These are phyloP conservation scores for Epirrhoe alternata DNA, from an alignment of 2,888 invertebrate genomes.

Conservation along the genomic window DNA sequence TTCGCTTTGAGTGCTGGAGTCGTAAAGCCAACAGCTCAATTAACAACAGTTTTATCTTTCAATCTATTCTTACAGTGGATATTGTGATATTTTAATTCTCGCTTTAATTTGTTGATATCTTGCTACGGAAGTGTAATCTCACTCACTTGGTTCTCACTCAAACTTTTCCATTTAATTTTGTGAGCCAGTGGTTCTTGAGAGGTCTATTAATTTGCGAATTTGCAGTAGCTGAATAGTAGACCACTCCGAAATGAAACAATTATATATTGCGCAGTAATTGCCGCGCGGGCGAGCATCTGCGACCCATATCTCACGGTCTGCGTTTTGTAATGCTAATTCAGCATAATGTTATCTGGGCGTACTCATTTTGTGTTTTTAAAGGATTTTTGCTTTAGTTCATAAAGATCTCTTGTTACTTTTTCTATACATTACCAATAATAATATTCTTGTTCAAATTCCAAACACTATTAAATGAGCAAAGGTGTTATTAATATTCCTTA, in stretches of 20 bases:
- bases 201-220: constrained; percentile 32
- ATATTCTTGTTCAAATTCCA: no score
- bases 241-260: constrained; percentile 72
- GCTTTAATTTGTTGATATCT: constrained; percentile 12
- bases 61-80: constrained; percentile 17
- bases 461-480: not conserved
- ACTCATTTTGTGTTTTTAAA: not conserved
- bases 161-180: constrained; percentile 10
- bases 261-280: constrained; percentile 79
- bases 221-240: constrained; percentile 32
- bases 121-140: constrained; percentile 13
- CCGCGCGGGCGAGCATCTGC: constrained; percentile 71
- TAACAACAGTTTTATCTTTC: constrained; percentile 29
- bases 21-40: constrained; percentile 36
- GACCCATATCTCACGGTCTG: constrained; percentile 82
- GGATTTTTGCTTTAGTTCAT: constrained; percentile 16
- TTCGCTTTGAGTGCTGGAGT: constrained; percentile 33
- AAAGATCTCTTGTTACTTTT: not conserved
- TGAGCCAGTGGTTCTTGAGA: constrained; percentile 19
- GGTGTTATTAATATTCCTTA: not conserved
- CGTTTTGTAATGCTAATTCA: constrained; percentile 76
- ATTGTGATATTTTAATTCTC: constrained; percentile 12
- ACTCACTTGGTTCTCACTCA: constrained; percentile 9
- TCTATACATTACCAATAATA: no score
- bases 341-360: constrained; percentile 53